Conservation (phyloP, 2,113 vertebrate genomes). For the Oryzias woworae region DNA sequence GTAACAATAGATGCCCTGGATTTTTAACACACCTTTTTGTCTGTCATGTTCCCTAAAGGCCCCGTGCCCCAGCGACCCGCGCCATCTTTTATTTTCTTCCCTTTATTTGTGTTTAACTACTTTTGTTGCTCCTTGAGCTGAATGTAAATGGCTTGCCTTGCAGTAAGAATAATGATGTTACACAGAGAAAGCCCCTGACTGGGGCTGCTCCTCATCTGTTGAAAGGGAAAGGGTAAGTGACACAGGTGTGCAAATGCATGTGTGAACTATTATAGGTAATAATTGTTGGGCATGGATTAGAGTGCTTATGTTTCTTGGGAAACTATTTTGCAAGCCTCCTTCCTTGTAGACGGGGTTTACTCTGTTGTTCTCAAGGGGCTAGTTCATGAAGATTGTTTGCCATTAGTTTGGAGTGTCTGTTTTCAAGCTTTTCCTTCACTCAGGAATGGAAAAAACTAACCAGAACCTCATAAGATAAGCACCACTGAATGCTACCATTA, state of each 20-base stretch:
- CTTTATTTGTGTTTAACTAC: slow-evolving; percentile 35
- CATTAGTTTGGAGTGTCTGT: slow-evolving; percentile 36
- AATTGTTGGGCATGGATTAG: slow-evolving; percentile 20
- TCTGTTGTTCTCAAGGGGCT: slow-evolving; percentile 22
- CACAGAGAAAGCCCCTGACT: slow-evolving; percentile 86
- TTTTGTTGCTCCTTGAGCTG: slow-evolving; percentile 69
- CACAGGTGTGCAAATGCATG: slow-evolving; percentile 65
- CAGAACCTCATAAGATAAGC: slow-evolving; percentile 12
- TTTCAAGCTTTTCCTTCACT: slow-evolving; percentile 26
- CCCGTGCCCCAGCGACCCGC: slow-evolving; percentile 19
- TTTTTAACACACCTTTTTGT: slow-evolving; percentile 41
- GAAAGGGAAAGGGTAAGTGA: slow-evolving; percentile 95
- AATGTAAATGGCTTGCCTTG: slow-evolving; percentile 86
- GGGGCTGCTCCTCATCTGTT: slow-evolving; percentile 90
- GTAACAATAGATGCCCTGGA: slow-evolving; percentile 52
- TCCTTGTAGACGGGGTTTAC: slow-evolving; percentile 22
- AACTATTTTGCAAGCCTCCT: slow-evolving; percentile 19
- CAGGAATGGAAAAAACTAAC: slow-evolving; percentile 27
- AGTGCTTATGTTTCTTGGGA: slow-evolving; percentile 32
- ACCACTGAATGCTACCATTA: slow-evolving; percentile 11
- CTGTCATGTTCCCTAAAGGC: slow-evolving; percentile 37
- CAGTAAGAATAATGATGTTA: slow-evolving; percentile 83
- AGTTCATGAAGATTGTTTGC: slow-evolving; percentile 36
- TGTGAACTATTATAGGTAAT: slow-evolving; percentile 46
- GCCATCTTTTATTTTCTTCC: slow-evolving; percentile 30